Base-by-base conservation (phyloP, 2,888 invertebrate species). In the Eupithecia centaureata region DNA sequence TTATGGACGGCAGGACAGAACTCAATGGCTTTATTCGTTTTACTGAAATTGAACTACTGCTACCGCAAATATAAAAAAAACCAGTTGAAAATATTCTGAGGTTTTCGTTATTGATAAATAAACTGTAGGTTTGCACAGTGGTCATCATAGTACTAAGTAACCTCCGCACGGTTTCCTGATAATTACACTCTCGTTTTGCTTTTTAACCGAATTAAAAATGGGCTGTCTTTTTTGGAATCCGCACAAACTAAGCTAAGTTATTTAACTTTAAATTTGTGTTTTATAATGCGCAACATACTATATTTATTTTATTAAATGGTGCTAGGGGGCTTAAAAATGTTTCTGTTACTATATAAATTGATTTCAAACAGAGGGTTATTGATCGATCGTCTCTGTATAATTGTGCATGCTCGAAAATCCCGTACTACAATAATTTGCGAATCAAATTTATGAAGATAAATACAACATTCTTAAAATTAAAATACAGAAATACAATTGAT, bases 21-120 rank as follows among this genome's bases (percentile, higher is more conserved):
- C 71, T 56, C 72, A 67, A 66, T 38, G 67, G 63, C 67, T 73
- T 68, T 68, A 70, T 66, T 70, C 67, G 67, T 63, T 67, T 64
- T 63, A 61, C 61, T 67, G 54, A 58, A 67, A 69, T 60, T 51
- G 27, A 58, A 61, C 51, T 28, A 33, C 32, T 42, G 47, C 58
- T 32, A 18, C 32, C 12, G 13, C 56, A 28, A 30, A 32, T 0
- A 28, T n/a, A 22, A 12, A 47, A 18, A 18, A 22, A 12, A 12
- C 12, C 22, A 10, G 18, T 42, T 2, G 4, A 1, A 5, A 18
- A 22, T 12, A 22, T 42, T 15, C 25, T 25, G 25, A 22, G 1
- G 47, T 1, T n/a, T 51, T 18, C 5, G 18, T 22, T 10, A 35
- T n/a, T n/a, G n/a, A 38, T n/a, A n/a, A 38, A 38, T 7, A n/a